Conservation (phyloP, 1,140 invertebrate genomes). For the Grapholita molesta region DNA sequence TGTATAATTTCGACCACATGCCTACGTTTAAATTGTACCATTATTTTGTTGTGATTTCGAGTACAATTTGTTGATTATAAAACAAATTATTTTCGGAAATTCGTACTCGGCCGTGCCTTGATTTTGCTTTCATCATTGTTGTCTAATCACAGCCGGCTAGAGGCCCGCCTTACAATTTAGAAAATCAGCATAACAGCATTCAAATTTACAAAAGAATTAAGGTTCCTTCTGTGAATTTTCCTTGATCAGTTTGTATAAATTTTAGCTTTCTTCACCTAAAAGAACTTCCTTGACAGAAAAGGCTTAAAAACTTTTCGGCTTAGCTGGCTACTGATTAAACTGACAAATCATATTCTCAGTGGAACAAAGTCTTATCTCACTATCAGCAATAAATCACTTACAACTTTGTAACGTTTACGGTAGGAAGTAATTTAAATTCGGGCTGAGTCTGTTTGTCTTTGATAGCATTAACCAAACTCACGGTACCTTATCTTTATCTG, state of each 20-base stretch:
- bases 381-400: not conserved
- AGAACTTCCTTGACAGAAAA: not conserved
- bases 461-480: not conserved
- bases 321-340: not conserved
- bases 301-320: not conserved
- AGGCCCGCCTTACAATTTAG: too few relatives aligned
- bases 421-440: not conserved
- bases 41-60: too few relatives aligned
- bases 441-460: not conserved
- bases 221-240: not conserved
- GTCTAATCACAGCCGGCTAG: too few relatives aligned
- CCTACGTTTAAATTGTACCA: too few relatives aligned
- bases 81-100: too few relatives aligned
- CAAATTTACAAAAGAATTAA: not conserved
- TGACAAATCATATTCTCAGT: not conserved
- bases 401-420: not conserved
- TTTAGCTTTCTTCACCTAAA: not conserved
- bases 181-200: too few relatives aligned
- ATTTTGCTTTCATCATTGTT: too few relatives aligned
- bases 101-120: too few relatives aligned
- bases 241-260: not conserved
- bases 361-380: not conserved
- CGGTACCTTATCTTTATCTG: not conserved
- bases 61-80: too few relatives aligned
- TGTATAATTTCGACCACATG: too few relatives aligned